phyloP scores from a whole-genome alignment of 2,113 vertebrate species.

The Sander lucioperca region DNA sequence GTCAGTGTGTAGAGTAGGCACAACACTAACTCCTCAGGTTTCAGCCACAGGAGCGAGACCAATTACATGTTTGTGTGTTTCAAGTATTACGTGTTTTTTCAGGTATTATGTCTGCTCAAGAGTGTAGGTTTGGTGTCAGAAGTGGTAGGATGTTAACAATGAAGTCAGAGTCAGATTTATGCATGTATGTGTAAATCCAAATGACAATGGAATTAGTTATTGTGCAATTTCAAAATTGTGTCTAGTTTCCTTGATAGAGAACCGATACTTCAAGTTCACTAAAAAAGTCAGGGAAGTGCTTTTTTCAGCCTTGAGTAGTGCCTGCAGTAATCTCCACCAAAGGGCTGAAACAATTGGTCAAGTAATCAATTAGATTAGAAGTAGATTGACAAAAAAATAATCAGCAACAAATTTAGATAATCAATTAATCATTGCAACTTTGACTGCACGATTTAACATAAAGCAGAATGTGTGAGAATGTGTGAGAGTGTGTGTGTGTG shows the following conservation, averaged over 20 bases:
- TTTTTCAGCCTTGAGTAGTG: no score
- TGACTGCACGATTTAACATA: no score
- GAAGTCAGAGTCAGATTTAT: not conserved
- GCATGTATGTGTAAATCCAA: no score
- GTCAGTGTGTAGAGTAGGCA: not conserved
- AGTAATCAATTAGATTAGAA: no score
- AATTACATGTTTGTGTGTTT: not conserved
- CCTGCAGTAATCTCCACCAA: no score
- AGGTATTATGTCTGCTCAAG: not conserved
- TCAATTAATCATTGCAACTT: not conserved
- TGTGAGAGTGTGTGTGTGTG: no score
- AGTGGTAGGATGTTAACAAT: not conserved
- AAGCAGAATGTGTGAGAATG: no score
- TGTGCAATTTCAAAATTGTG: not conserved
- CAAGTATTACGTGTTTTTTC: not conserved
- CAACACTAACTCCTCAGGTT: constrained; percentile 34
- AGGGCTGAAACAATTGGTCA: no score
- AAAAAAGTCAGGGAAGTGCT: no score
- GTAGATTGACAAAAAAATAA: no score
- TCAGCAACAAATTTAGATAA: not conserved
- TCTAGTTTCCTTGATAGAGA: not conserved
- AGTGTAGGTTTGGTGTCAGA: not conserved
- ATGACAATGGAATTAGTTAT: not conserved
- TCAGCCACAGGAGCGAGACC: not conserved
- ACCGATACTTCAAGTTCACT: not conserved